Evolutionary conservation across 1,140 invertebrate species (phyloP).

Genomic region (Dendrolimus punctatus): DNA sequence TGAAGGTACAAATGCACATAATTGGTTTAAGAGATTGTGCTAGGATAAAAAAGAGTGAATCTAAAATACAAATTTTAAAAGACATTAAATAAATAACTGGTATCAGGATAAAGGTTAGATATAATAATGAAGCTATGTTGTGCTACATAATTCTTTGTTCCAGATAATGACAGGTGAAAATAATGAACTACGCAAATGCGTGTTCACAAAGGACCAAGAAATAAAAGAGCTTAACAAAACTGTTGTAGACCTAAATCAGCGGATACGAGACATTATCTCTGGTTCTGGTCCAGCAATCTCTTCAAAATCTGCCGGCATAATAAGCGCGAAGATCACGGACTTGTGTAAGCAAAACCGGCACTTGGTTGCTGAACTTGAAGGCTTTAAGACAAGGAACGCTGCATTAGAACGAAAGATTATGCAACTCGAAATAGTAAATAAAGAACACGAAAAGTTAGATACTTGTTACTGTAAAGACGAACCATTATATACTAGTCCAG

Average conservation of each 20-base stretch:
- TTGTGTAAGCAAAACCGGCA: constrained; percentile 73
- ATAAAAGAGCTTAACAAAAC: constrained; percentile 67
- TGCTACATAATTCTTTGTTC: constrained; percentile 3
- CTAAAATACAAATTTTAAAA: too few relatives aligned
- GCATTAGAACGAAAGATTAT: constrained; percentile 61
- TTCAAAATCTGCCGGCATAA: constrained; percentile 65
- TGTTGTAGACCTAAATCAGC: constrained; percentile 66
- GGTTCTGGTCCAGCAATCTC: constrained; percentile 67
- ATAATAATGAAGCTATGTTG: neutral
- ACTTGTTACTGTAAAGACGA: constrained; percentile 48
- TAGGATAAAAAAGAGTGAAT: too few relatives aligned
- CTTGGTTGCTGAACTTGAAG: constrained; percentile 69
- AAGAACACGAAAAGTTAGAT: constrained; percentile 51
- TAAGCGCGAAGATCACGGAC: constrained; percentile 71
- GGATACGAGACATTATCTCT: constrained; percentile 71
- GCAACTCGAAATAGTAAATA: constrained; percentile 42
- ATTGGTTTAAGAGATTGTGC: too few relatives aligned
- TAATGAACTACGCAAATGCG: constrained; percentile 49
- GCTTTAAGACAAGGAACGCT: constrained; percentile 67
- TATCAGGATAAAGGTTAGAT: too few relatives aligned
- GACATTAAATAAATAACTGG: too few relatives aligned
- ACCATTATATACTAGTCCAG: constrained; percentile 34
- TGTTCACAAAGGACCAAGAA: constrained; percentile 68
- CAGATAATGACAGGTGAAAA: constrained; percentile 62
- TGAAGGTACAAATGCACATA: too few relatives aligned